Conservation (phyloP, 2,797 vertebrate species). For the Hephaestus fuliginosus region DNA sequence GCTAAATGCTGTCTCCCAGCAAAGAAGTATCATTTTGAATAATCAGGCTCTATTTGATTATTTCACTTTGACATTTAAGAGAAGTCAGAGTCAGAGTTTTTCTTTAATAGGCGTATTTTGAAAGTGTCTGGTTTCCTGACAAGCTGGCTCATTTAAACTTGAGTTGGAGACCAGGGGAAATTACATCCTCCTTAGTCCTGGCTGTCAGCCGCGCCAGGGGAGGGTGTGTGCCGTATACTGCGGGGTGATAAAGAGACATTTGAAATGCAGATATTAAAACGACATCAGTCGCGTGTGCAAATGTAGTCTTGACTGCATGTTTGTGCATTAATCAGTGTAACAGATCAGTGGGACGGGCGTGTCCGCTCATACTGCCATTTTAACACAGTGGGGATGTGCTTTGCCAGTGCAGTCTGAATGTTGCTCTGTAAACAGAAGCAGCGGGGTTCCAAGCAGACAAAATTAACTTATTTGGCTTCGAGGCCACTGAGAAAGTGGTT, state of each 20-base stretch:
- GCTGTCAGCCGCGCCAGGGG: slow-evolving; percentile 30
- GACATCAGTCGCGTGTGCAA: slow-evolving; percentile 17
- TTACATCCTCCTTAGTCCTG: slow-evolving; percentile 33
- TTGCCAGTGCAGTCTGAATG: slow-evolving; percentile 28
- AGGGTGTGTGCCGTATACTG: slow-evolving; percentile 5
- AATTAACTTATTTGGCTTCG: slow-evolving; percentile 37
- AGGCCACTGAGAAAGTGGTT: slow-evolving; percentile 33
- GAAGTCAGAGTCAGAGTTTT: slow-evolving; percentile 24
- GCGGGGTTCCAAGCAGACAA: slow-evolving; percentile 21
- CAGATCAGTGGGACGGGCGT: slow-evolving; percentile 30
- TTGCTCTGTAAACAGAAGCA: slow-evolving; percentile 55
- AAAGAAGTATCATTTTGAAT: background rate
- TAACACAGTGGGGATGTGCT: slow-evolving; percentile 33
- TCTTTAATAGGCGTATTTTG: slow-evolving; percentile 15
- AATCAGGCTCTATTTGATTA: background rate
- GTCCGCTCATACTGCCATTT: slow-evolving; percentile 26
- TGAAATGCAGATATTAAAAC: slow-evolving; percentile 67
- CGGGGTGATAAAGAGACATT: slow-evolving; percentile 49
- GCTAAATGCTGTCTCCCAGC: background rate
- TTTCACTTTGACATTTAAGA: slow-evolving; percentile 1
- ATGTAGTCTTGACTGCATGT: slow-evolving; percentile 36
- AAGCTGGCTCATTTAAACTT: slow-evolving; percentile 37
- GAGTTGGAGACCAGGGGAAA: slow-evolving; percentile 32
- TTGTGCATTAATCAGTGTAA: slow-evolving; percentile 42
- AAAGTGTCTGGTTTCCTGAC: slow-evolving; percentile 36